Conservation (phyloP, 2,888 invertebrate species). For the Odontocerum albicorne region DNA sequence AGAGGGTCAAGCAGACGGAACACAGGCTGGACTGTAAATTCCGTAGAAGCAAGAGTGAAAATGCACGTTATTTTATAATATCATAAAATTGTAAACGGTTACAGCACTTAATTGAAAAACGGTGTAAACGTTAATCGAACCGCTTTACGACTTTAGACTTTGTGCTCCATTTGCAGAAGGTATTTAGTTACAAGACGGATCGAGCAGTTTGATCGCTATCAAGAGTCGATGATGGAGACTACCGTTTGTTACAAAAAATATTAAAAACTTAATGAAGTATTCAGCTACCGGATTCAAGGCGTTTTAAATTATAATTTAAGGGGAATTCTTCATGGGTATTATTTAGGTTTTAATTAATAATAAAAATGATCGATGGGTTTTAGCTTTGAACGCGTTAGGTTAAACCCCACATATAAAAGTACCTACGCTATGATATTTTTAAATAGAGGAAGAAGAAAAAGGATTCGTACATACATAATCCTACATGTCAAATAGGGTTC, state of each 20-base stretch:
- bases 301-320: conserved; percentile 29
- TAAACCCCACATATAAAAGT: too few species aligned
- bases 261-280: conserved; percentile 31
- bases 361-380: conserved; percentile 26
- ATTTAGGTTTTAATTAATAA: conserved; percentile 35
- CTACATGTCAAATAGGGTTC: too few species aligned
- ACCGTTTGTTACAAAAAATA: conserved; percentile 29
- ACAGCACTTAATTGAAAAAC: conserved; percentile 31
- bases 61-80: conserved; percentile 28
- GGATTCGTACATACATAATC: too few species aligned
- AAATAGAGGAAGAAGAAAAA: too few species aligned
- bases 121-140: conserved; percentile 24
- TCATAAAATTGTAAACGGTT: conserved; percentile 35
- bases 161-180: conserved; percentile 9
- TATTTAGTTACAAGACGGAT: neutral
- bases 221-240: conserved; percentile 21
- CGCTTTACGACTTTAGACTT: conserved; percentile 16
- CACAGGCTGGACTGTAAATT: conserved; percentile 15
- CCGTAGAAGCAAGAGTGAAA: conserved; percentile 17
- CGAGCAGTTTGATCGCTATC: conserved; percentile 10
- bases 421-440: too few species aligned
- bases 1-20: neutral
- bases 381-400: too few species aligned
- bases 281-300: conserved; percentile 34
- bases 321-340: conserved; percentile 24